A percentile compares a stretch with the other conserved stretches of the same genome.
Evolutionary conservation across 2,888 invertebrate genomes (phyloP).

Genomic region (Chelonus formosanus): DNA sequence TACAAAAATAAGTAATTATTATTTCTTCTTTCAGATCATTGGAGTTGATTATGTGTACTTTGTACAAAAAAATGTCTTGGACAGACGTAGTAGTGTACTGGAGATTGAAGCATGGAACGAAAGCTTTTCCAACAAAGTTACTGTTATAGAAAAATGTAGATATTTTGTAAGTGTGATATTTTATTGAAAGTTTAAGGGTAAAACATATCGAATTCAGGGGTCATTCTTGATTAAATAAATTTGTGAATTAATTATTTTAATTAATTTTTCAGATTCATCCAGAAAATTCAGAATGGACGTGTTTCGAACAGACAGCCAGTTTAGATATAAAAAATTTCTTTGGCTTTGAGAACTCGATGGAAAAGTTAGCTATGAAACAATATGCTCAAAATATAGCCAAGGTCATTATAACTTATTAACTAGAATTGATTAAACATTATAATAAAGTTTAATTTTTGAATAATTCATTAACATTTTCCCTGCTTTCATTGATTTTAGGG

Average conservation of each 20-base stretch:
- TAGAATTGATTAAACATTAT: not conserved
- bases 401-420: constrained; percentile 56
- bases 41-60: constrained; percentile 92
- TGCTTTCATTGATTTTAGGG: constrained; percentile 69
- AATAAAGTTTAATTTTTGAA: too few species aligned
- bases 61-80: constrained; percentile 87
- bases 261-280: constrained; percentile 79
- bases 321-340: constrained; percentile 95
- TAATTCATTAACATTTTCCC: too few species aligned
- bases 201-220: too few species aligned
- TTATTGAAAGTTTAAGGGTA: not conserved
- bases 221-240: not conserved
- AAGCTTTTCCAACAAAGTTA: constrained; percentile 84
- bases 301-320: constrained; percentile 92
- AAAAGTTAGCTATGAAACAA: constrained; percentile 96
- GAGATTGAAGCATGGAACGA: constrained; percentile 93
- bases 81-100: constrained; percentile 79
- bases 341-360: constrained; percentile 92
- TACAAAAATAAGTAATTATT: too few species aligned
- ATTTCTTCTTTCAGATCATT: constrained; percentile 74
- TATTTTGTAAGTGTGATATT: constrained; percentile 78
- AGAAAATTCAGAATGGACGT: constrained; percentile 93
- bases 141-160: constrained; percentile 86
- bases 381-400: constrained; percentile 86
- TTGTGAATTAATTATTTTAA: not conserved